Evolutionary conservation across 2,113 vertebrate genomes (phyloP).

Genomic region (Lepus timidus): DNA sequence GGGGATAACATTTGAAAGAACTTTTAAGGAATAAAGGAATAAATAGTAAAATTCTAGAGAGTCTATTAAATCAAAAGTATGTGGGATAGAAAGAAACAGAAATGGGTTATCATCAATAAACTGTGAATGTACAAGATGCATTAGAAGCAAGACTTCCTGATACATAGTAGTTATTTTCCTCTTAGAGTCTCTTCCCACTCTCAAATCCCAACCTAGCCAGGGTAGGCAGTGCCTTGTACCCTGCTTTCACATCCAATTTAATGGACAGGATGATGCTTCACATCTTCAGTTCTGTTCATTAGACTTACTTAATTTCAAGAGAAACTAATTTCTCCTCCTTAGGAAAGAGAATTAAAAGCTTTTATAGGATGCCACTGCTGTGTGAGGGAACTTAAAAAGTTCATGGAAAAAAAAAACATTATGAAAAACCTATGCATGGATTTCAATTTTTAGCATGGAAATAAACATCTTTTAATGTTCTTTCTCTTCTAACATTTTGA

Average conservation of each 20-base stretch:
- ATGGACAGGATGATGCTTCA: background rate
- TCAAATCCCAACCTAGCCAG: background rate
- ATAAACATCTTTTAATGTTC: too few species aligned
- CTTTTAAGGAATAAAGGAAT: background rate
- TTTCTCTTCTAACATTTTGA: too few species aligned
- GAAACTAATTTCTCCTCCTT: background rate
- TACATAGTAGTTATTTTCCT: background rate
- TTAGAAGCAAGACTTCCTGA: background rate
- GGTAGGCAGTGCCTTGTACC: too few species aligned
- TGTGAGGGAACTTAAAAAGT: too few species aligned
- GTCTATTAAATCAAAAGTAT: background rate
- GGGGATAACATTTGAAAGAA: background rate
- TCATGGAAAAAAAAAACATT: too few species aligned
- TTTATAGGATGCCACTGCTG: background rate
- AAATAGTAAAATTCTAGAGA: background rate
- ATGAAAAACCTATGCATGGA: too few species aligned
- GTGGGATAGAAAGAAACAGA: background rate
- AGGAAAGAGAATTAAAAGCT: fast-evolving
- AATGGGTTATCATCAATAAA: background rate
- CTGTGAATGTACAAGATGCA: background rate
- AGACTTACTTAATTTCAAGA: background rate
- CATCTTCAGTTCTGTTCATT: background rate
- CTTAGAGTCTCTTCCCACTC: background rate
- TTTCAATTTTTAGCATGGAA: too few species aligned
- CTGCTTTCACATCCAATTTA: background rate